phyloP scores from a whole-genome alignment of 2,888 invertebrate species.

The Panzeria rudis region DNA sequence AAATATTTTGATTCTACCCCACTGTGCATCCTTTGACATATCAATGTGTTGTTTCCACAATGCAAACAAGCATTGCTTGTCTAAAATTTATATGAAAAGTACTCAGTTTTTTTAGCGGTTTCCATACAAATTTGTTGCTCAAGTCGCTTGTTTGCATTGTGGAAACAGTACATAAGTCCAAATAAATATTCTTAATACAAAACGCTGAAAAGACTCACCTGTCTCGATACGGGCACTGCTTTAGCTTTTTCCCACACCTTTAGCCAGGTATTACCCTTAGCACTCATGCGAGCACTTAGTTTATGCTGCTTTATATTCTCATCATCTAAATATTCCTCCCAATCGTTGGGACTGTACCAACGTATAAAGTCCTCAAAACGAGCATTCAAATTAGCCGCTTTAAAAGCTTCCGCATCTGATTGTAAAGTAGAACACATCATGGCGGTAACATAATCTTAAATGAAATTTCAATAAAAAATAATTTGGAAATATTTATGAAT shows the following conservation, averaged over 20 bases:
- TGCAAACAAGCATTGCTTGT: too few species aligned
- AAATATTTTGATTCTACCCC: too few species aligned
- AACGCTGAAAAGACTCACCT: slow-evolving; percentile 82
- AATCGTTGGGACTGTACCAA: slow-evolving; percentile 99
- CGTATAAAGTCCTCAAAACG: slow-evolving; percentile 97
- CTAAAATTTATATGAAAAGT: too few species aligned
- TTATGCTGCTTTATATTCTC: slow-evolving; percentile 77
- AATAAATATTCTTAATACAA: too few species aligned
- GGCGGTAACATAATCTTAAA: slow-evolving; percentile 92
- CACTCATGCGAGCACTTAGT: slow-evolving; percentile 94
- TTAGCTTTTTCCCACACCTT: slow-evolving; percentile 95
- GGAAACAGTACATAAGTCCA: too few species aligned
- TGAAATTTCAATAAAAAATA: slow-evolving; percentile 84
- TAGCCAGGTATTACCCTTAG: slow-evolving; percentile 96
- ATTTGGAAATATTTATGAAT: not conserved
- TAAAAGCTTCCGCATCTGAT: slow-evolving; percentile 99
- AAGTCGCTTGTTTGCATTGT: too few species aligned
- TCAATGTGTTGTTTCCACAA: too few species aligned
- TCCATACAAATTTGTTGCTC: too few species aligned
- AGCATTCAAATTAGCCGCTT: slow-evolving; percentile 98
- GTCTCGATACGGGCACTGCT: slow-evolving; percentile 94
- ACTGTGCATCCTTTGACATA: too few species aligned
- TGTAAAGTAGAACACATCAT: slow-evolving; percentile 97
- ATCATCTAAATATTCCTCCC: slow-evolving; percentile 87
- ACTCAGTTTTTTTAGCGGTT: too few species aligned